Evolutionary conservation across 2,797 vertebrate species (phyloP), one percentile per base, ranked within the genome.

Genomic region (Kryptolebias ocellatus): DNA sequence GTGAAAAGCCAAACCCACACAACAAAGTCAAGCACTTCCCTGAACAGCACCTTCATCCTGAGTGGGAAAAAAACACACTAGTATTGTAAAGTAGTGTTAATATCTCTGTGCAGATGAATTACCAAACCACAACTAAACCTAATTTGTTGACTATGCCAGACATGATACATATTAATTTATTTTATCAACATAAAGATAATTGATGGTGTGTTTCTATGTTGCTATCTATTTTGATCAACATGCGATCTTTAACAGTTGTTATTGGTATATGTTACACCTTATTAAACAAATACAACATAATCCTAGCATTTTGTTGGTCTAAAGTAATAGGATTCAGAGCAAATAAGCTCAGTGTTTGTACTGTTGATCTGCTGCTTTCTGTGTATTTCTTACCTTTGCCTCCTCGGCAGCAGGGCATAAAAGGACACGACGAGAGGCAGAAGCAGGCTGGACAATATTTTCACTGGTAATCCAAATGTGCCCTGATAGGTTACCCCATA

Each of bases 1-100:
- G 85, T 0, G 27, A 72, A 16, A 14, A 83, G 81, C 85, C 85
- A 93, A n/a, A 63, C 29, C 87, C 89, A 92, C 64, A 87, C 81
- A 17, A 71, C 9, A 39, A 75, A 5, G 15, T 65, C 59, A 3
- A 62, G 50, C 4, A 60, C 6, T 6, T 72, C 24, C 1, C 12
- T 72, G 34, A 83, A 56, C 53, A 81, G 12, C 27, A 63, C 15
- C 63, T 74, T 42, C 61, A 89, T 44, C 47, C 92, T 93, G 62
- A 11, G 16, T 60, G 44, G 67, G 18, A 76, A 3, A 74, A n/a
- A 15, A 24, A 17, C 4, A 45, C 10, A n/a, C 17, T 17, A 4
- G 44, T 59, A 44, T 45, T 14, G 9, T 45, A 28, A 17, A 16
- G 28, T 28, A 15, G 24, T 27, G 39, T 44, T 45, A 45, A 45